phyloP scores from a whole-genome alignment of 64 coral and sea anemone genomes.

The Montipora cactus region DNA sequence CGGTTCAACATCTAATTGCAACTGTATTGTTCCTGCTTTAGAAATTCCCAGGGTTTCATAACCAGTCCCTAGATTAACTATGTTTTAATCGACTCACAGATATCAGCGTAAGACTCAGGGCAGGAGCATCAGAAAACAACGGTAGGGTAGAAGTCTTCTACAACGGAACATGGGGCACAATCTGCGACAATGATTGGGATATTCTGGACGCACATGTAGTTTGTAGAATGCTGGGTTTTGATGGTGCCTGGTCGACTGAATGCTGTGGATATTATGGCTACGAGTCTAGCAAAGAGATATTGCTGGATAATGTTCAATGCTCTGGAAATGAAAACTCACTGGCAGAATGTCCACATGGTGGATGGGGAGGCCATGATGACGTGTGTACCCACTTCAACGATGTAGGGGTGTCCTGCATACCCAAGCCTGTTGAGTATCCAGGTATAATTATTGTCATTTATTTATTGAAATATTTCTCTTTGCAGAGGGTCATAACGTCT shows the following conservation, averaged over 20 bases:
- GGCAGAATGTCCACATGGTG: constrained; percentile 30
- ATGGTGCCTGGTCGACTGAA: constrained; percentile 4
- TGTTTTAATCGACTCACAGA: neutral
- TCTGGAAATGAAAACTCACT: neutral
- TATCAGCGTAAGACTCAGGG: neutral
- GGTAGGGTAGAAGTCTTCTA: constrained; percentile 4
- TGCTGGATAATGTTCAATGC: constrained; percentile 17
- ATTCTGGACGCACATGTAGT: constrained; percentile 28
- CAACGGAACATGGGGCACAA: constrained; percentile 27
- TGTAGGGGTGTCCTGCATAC: constrained; percentile 27
- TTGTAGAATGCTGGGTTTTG: constrained; percentile 33
- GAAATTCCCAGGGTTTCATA: no score
- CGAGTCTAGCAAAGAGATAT: neutral
- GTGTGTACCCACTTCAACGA: constrained; percentile 3
- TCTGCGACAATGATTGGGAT: constrained; percentile 36
- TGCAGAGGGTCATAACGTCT: no score
- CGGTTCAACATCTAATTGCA: no score
- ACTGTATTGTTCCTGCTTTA: no score
- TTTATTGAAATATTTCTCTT: no score
- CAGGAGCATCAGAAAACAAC: neutral
- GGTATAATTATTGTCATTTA: neutral
- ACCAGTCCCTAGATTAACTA: no score
- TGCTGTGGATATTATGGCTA: constrained; percentile 18
- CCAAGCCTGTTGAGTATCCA: constrained; percentile 12
- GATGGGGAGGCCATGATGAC: neutral